phyloP scores from a whole-genome alignment of 2,888 invertebrate species.

The Trissoscelio sp. region DNA sequence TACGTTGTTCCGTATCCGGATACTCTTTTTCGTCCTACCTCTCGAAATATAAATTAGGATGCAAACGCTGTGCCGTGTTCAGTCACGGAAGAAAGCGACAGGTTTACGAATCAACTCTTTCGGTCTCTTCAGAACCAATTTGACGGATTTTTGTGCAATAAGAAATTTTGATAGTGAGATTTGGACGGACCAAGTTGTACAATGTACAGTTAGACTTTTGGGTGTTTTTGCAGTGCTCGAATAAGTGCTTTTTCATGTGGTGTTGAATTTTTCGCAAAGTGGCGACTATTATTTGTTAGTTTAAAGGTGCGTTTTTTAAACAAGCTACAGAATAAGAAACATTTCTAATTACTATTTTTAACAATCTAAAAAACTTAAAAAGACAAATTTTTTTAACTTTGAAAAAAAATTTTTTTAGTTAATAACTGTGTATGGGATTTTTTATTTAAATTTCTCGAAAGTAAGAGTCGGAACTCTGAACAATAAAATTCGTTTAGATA shows the following conservation, averaged over 20 bases:
- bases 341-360: no score
- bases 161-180: constrained; percentile 30
- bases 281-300: no score
- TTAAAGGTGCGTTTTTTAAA: no score
- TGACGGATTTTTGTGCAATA: constrained; percentile 10
- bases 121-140: constrained; percentile 10
- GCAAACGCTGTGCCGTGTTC: constrained; percentile 72
- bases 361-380: no score
- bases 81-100: constrained; percentile 76
- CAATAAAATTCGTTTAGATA: no score
- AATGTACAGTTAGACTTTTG: constrained; percentile 28
- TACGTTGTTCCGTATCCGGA: constrained; percentile 61
- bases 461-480: no score
- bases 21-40: constrained; percentile 86
- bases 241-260: constrained; percentile 22
- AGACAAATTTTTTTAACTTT: no score
- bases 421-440: no score
- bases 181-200: constrained; percentile 1
- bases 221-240: constrained; percentile 30
- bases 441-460: no score
- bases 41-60: constrained; percentile 82
- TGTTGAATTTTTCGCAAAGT: constrained; percentile 7
- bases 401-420: no score
- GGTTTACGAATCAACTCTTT: constrained; percentile 47
- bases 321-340: no score